Evolutionary conservation across 2,888 invertebrate genomes (phyloP).

Genomic region (Perizoma affinitatum): DNA sequence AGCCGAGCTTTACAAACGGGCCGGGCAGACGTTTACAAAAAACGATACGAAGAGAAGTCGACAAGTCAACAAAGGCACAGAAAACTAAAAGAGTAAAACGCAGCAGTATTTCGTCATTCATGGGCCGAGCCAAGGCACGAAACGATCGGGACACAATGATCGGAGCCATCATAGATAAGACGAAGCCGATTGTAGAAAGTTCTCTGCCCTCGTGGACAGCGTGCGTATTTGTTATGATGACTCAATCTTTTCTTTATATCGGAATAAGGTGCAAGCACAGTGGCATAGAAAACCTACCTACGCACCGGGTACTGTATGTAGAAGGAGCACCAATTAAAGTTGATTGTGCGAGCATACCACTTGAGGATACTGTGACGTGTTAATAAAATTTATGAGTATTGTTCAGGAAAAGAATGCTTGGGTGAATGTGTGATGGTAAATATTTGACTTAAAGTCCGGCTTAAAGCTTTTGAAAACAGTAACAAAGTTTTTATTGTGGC

Average conservation of each 20-base stretch:
- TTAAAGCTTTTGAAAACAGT: conserved; percentile 55
- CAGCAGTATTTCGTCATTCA: conserved; percentile 72
- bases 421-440: conserved; percentile 66
- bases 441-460: conserved; percentile 58
- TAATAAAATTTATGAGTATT: conserved; percentile 71
- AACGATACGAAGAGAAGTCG: conserved; percentile 71
- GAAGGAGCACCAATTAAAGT: conserved; percentile 79
- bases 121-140: conserved; percentile 67
- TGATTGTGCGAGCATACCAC: conserved; percentile 66
- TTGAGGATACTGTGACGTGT: conserved; percentile 72
- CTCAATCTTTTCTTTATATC: conserved; percentile 80
- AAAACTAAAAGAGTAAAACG: conserved; percentile 75
- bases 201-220: conserved; percentile 66
- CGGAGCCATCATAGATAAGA: conserved; percentile 79
- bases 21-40: conserved; percentile 72
- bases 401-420: conserved; percentile 69
- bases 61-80: conserved; percentile 76
- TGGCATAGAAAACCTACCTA: conserved; percentile 51
- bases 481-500: conserved; percentile 55
- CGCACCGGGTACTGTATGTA: conserved; percentile 59
- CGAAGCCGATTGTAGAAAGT: conserved; percentile 73
- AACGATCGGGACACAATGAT: conserved; percentile 77
- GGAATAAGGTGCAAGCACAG: conserved; percentile 53
- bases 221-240: conserved; percentile 82
- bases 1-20: conserved; percentile 68